Evolutionary conservation across 2,113 vertebrate genomes (phyloP).

Genomic region (Passerina amoena): DNA sequence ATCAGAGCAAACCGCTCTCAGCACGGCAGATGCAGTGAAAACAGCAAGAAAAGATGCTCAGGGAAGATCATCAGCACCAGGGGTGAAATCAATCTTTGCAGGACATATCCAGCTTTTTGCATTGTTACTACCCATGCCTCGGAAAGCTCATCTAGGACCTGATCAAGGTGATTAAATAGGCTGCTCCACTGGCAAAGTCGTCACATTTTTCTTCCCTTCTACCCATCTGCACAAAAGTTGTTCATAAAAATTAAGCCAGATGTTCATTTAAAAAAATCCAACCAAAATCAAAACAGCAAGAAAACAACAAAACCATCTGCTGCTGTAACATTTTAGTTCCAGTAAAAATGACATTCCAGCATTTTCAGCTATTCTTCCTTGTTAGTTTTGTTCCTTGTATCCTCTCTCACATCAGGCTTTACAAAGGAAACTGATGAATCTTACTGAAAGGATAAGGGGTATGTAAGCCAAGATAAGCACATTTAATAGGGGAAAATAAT

Average conservation of each 20-base stretch:
- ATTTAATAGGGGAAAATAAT: background rate
- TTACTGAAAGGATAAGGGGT: background rate
- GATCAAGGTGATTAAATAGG: fast-evolving
- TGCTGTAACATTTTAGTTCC: background rate
- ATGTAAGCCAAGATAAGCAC: background rate
- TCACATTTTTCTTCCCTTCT: background rate
- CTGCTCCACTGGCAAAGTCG: background rate
- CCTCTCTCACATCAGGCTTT: background rate
- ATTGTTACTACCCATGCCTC: background rate
- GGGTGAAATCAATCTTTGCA: background rate
- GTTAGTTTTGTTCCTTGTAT: background rate
- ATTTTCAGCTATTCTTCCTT: background rate
- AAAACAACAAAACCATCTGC: background rate
- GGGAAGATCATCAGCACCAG: background rate
- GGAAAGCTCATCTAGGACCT: background rate
- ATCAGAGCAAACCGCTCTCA: background rate
- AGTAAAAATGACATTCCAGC: background rate
- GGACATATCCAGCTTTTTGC: background rate
- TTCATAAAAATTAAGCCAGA: background rate
- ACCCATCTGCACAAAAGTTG: background rate
- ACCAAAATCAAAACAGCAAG: background rate
- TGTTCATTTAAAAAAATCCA: background rate
- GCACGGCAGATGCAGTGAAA: background rate
- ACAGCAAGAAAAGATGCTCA: background rate
- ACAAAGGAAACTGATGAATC: background rate